Evolutionary conservation across 2,113 vertebrate species (phyloP).

Genomic region (Sardina pilchardus): DNA sequence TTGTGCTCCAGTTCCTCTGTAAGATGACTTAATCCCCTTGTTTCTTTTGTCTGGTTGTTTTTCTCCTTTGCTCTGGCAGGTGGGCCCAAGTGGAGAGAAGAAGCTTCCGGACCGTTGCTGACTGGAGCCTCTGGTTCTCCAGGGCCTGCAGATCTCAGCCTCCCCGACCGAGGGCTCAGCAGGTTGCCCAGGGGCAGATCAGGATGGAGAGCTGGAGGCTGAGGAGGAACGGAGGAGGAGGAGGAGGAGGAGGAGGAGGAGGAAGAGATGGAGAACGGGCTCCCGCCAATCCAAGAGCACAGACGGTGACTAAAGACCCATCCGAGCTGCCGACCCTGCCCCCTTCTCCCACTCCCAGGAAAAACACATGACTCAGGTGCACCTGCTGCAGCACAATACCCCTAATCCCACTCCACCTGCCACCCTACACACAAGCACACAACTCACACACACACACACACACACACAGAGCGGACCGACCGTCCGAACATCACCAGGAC

Average conservation of each 20-base stretch:
- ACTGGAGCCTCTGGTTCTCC: slow-evolving; percentile 62
- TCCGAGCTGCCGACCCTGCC: slow-evolving; percentile 52
- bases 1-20: not conserved
- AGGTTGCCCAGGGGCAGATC: slow-evolving; percentile 58
- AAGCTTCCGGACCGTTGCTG: slow-evolving; percentile 39
- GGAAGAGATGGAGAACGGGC: slow-evolving; percentile 7
- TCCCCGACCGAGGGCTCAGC: slow-evolving; percentile 41
- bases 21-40: not conserved
- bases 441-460: slow-evolving; percentile 24
- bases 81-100: slow-evolving; percentile 27
- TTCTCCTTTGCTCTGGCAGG: slow-evolving; percentile 13
- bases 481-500: not conserved
- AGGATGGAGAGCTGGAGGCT: slow-evolving; percentile 50
- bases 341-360: slow-evolving; percentile 66
- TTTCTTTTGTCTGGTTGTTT: not conserved
- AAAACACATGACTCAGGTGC: slow-evolving; percentile 72
- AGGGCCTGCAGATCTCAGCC: slow-evolving; percentile 74
- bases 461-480: not conserved
- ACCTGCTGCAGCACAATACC: slow-evolving; percentile 72
- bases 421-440: slow-evolving; percentile 14
- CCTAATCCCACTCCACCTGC: slow-evolving; percentile 11
- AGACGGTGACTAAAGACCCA: slow-evolving; percentile 30
- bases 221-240: slow-evolving; percentile 36
- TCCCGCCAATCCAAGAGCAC: slow-evolving; percentile 27
- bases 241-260: slow-evolving; percentile 45